Evolutionary conservation across 2,888 invertebrate genomes (phyloP), one percentile per base, ranked within the genome.

Genomic region (Drosophila trichaetosa): DNA sequence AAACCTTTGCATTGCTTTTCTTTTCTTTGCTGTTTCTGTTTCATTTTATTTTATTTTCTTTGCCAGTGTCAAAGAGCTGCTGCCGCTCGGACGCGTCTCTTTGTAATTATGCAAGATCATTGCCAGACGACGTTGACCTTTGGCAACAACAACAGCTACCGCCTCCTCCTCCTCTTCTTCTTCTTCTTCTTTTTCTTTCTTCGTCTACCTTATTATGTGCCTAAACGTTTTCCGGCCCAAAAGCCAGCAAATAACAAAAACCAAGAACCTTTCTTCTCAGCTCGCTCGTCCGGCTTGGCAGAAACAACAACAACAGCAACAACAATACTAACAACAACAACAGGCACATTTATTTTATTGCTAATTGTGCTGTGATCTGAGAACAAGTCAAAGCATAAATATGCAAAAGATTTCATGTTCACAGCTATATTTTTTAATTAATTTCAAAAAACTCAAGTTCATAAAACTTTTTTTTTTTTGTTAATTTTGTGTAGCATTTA

Each of bases 81-180:
- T 65, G 61, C 51, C 69, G 69, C 68, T 49, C 54, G 67, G 54
- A 79, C 80, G 67, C 76, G 67, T 69, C 68, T 63, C 72, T 75
- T 73, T 67, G 80, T 78, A 87, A 89, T 89, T 89, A 89, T 91
- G 89, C 90, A 90, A 91, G 89, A 89, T 89, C 89, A 89, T 87
- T 90, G 87, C 83, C 89, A 80, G 80, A 80, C 85, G 83, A 65
- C 82, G 82, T 83, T 83, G 84, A 82, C 83, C 83, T 80, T 80
- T 77, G 49, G 60, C 52, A 71, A 63, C 65, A 48, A 61, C 34
- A 24, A 27, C 8, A 34, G 3, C 27, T 11, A 11, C 16, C 42
- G 13, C 38, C 10, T 21, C 31, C 2, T 16, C 40, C 29, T 29
- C 6, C 2, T 16, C 40, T 8, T 7, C 27, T 18, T 11, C 38